Conservation (phyloP, 2,797 vertebrate species). For the Bryconaethiops microstoma region DNA sequence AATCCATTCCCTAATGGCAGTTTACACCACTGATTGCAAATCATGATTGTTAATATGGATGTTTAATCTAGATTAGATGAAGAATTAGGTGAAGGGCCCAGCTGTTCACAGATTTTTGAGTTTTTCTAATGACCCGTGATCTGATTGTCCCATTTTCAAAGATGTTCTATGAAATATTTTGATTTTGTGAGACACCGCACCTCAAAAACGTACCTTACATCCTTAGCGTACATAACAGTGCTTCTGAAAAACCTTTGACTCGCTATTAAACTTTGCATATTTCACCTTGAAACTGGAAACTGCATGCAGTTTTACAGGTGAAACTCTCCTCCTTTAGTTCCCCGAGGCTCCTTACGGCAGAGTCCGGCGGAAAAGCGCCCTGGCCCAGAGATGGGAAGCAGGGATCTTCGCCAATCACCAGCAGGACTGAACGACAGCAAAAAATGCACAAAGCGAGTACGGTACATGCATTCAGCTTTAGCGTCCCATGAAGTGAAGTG, state of each 20-base stretch:
- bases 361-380: constrained; percentile 76
- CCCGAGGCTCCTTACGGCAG: constrained; percentile 67
- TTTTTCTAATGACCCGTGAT: neutral
- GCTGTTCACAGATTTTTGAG: neutral
- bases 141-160: neutral
- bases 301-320: constrained; percentile 59
- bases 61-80: neutral
- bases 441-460: neutral
- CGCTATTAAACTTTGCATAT: constrained; percentile 34
- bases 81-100: neutral
- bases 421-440: constrained; percentile 37
- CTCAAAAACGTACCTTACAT: neutral
- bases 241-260: neutral
- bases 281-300: constrained; percentile 57
- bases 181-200: neutral
- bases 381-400: constrained; percentile 79
- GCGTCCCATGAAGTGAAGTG: neutral
- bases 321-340: constrained; percentile 68
- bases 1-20: neutral
- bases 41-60: neutral
- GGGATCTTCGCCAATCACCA: constrained; percentile 75
- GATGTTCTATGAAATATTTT: neutral
- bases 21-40: neutral
- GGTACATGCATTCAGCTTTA: neutral
- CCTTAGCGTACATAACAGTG: too few relatives aligned